These are phyloP conservation scores for Tethya wilhelma DNA, from an alignment of 37 sponge, comb jelly and placozoan species.

Conservation along the genomic window DNA sequence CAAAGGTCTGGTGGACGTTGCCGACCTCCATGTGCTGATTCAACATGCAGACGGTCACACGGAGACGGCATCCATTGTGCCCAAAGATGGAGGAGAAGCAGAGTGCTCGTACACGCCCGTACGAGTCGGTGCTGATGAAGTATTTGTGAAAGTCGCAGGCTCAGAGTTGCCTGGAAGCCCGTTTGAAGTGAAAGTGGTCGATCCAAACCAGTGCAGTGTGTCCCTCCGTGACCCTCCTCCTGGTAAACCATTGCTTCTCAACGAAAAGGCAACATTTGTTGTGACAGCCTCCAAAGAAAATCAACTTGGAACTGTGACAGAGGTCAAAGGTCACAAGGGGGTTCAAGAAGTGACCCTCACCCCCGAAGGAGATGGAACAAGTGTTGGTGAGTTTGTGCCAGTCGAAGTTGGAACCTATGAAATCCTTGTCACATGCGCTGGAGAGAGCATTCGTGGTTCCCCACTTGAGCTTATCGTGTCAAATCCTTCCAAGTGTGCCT, in stretches of 20 bases:
- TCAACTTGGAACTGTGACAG: constrained; percentile 37
- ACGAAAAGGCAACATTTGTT: constrained; percentile 47
- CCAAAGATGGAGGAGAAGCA: constrained; percentile 26
- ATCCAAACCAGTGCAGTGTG: constrained; percentile 78
- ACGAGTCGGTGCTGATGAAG: constrained; percentile 44
- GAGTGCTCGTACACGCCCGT: constrained; percentile 66
- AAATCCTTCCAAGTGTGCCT: constrained; percentile 61
- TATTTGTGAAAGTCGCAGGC: constrained; percentile 65
- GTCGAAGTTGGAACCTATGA: constrained; percentile 67
- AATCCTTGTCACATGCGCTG: constrained; percentile 79
- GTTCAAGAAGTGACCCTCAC: constrained; percentile 30
- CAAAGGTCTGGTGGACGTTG: constrained; percentile 20
- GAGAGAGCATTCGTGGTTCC: constrained; percentile 78
- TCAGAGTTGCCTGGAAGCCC: constrained; percentile 73
- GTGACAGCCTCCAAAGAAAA: constrained; percentile 49
- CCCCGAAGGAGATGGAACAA: constrained; percentile 23
- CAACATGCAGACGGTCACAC: constrained; percentile 53
- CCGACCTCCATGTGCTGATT: constrained; percentile 50
- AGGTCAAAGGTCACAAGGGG: constrained; percentile 39
- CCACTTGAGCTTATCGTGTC: constrained; percentile 64
- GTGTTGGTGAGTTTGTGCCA: constrained; percentile 54
- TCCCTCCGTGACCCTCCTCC: constrained; percentile 48
- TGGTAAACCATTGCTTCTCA: constrained; percentile 49
- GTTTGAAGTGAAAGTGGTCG: constrained; percentile 68
- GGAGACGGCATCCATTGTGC: constrained; percentile 14